Conservation (phyloP, 2,888 invertebrate species). For the Poecilobothrus nobilitatus region DNA sequence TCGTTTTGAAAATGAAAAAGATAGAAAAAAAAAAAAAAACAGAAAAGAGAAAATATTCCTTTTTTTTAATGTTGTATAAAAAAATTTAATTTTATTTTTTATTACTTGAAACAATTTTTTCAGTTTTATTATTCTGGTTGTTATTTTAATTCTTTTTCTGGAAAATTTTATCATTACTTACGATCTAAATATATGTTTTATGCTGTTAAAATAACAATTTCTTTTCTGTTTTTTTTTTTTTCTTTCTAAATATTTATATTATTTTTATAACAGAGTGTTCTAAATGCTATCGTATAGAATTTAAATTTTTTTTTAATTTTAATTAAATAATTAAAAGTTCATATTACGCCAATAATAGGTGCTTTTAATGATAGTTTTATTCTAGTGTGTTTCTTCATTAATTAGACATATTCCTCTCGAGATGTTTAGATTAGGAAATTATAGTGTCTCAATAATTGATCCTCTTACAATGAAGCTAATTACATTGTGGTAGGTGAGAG, state of each 20-base stretch:
- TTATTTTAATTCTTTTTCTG: neutral
- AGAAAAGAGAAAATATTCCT: neutral
- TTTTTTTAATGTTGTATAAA: constrained; percentile 1
- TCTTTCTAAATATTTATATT: neutral
- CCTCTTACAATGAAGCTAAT: too few species aligned
- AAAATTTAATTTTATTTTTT: constrained; percentile 2
- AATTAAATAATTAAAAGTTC: too few species aligned
- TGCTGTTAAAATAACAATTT: constrained; percentile 3
- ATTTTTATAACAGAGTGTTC: neutral
- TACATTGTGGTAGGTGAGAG: too few species aligned
- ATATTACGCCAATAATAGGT: too few species aligned
- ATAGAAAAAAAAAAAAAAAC: too few species aligned
- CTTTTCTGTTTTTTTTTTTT: neutral
- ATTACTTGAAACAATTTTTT: neutral
- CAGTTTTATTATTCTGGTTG: neutral
- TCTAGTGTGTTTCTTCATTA: too few species aligned
- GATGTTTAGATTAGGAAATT: too few species aligned
- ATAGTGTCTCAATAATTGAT: too few species aligned
- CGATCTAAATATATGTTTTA: constrained; percentile 1
- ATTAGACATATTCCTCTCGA: too few species aligned
- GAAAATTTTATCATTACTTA: constrained; percentile 1
- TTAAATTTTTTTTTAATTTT: too few species aligned
- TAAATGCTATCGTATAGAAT: neutral
- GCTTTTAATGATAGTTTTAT: too few species aligned
- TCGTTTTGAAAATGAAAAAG: neutral